These are phyloP conservation scores for Tribolium castaneum DNA, from an alignment of 1,140 invertebrate species.

Conservation along the genomic window DNA sequence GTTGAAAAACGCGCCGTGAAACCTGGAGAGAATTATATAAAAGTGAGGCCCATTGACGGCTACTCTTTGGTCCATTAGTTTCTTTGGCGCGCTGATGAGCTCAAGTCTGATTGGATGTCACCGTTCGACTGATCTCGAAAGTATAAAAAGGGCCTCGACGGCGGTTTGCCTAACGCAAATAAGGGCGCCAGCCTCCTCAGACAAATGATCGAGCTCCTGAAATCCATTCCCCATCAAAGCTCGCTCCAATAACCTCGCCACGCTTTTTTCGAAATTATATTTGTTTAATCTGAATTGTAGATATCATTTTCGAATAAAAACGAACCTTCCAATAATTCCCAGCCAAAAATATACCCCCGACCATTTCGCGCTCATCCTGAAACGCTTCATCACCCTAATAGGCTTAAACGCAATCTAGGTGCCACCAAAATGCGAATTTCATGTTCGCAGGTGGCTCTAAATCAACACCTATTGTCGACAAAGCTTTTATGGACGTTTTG, in stretches of 20 bases:
- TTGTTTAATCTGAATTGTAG: constrained; percentile 59
- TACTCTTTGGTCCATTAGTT: constrained; percentile 42
- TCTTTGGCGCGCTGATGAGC: constrained; percentile 42
- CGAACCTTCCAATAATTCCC: constrained; percentile 9
- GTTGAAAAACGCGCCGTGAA: constrained; percentile 47
- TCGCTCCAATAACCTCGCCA: constrained; percentile 46
- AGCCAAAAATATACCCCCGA: constrained; percentile 8
- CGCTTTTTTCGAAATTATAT: constrained; percentile 54
- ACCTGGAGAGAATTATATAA: constrained; percentile 38
- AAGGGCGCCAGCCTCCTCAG: constrained; percentile 50
- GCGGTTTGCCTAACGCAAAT: constrained; percentile 51
- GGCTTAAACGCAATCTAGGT: constrained; percentile 31
- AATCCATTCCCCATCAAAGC: constrained; percentile 50
- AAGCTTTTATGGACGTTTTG: constrained; percentile 13
- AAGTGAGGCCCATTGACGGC: constrained; percentile 38
- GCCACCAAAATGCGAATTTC: constrained; percentile 27
- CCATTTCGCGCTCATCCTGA: constrained; percentile 6
- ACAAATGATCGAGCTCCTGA: constrained; percentile 43
- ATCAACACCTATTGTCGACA: constrained; percentile 16
- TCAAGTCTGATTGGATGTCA: constrained; percentile 43
- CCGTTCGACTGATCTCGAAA: constrained; percentile 19
- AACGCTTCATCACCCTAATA: constrained; percentile 30
- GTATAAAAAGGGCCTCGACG: constrained; percentile 42
- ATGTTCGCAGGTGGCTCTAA: constrained; percentile 26
- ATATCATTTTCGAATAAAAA: constrained; percentile 50